These are phyloP conservation scores for Nesometra sesokonis DNA, from an alignment of 35 echinoderm and acorn worm genomes.

Conservation along the genomic window DNA sequence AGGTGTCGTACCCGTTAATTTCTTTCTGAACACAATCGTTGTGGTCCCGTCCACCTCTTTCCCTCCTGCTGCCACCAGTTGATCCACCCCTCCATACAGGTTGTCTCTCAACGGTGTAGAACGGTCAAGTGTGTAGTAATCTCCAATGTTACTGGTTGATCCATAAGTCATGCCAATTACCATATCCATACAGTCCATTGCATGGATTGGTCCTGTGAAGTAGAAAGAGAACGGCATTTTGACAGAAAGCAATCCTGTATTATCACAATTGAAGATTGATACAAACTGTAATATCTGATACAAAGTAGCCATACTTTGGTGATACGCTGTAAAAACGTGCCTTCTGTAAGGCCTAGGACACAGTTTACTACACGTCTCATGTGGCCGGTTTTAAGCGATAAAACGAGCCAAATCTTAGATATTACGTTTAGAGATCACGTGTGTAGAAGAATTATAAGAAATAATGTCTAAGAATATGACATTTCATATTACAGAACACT, in stretches of 20 bases:
- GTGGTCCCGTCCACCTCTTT: slow-evolving; percentile 35
- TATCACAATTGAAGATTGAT: background rate
- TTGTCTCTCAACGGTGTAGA: slow-evolving; percentile 63
- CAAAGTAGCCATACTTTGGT: background rate
- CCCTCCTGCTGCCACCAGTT: slow-evolving; percentile 43
- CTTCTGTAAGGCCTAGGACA: too few relatives aligned
- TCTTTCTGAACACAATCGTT: slow-evolving; percentile 64
- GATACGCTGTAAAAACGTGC: background rate
- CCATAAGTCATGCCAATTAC: slow-evolving; percentile 62
- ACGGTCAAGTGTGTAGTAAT: slow-evolving; percentile 82
- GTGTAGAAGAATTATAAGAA: too few relatives aligned
- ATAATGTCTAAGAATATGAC: too few relatives aligned
- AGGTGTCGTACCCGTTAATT: slow-evolving; percentile 55
- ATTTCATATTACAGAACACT: too few relatives aligned
- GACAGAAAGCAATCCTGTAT: background rate
- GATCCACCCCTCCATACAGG: slow-evolving; percentile 42
- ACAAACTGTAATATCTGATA: too few relatives aligned
- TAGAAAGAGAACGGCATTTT: background rate
- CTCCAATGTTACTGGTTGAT: slow-evolving; percentile 21
- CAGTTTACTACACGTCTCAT: too few relatives aligned
- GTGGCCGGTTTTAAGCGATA: too few relatives aligned
- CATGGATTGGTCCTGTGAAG: slow-evolving; percentile 21
- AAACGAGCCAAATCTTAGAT: too few relatives aligned
- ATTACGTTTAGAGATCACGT: too few relatives aligned
- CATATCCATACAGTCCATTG: slow-evolving; percentile 83